Conservation (phyloP, 2,113 vertebrate species). For the Coracopsis vasa region DNA sequence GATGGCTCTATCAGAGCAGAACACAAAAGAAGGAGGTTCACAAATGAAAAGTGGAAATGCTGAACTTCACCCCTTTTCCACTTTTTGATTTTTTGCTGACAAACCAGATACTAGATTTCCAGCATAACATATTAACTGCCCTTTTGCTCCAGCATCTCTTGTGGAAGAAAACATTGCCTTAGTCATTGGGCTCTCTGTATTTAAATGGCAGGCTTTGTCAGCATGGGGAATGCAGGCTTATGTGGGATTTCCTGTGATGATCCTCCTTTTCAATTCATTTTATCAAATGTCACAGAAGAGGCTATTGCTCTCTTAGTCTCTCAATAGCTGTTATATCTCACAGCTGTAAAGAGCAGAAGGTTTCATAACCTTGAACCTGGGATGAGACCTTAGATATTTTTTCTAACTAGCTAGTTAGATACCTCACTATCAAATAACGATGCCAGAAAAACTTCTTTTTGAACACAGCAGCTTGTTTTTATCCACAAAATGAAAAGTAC, state of each 20-base stretch:
- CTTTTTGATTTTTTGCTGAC: not conserved
- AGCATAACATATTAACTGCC: not conserved
- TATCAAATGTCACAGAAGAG: not conserved
- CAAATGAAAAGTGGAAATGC: accelerated
- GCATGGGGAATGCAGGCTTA: not conserved
- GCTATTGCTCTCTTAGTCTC: not conserved
- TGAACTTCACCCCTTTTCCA: not conserved
- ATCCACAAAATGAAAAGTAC: not conserved
- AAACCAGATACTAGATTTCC: not conserved
- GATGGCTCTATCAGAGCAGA: not conserved
- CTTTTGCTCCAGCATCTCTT: not conserved
- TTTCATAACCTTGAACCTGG: not conserved
- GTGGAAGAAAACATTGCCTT: not conserved
- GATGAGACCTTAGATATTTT: not conserved
- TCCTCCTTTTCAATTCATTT: not conserved
- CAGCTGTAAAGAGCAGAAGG: not conserved
- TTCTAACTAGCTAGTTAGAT: not conserved
- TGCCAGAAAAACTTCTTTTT: not conserved
- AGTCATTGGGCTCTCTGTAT: not conserved
- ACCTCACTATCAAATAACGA: not conserved
- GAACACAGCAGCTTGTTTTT: not conserved
- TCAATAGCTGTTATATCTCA: not conserved
- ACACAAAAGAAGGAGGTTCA: not conserved
- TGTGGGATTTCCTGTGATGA: not conserved
- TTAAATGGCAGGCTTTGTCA: not conserved